Evolutionary conservation across 1,140 invertebrate genomes (phyloP), one percentile per base, ranked within the genome.

Genomic region (Capitella teleta): DNA sequence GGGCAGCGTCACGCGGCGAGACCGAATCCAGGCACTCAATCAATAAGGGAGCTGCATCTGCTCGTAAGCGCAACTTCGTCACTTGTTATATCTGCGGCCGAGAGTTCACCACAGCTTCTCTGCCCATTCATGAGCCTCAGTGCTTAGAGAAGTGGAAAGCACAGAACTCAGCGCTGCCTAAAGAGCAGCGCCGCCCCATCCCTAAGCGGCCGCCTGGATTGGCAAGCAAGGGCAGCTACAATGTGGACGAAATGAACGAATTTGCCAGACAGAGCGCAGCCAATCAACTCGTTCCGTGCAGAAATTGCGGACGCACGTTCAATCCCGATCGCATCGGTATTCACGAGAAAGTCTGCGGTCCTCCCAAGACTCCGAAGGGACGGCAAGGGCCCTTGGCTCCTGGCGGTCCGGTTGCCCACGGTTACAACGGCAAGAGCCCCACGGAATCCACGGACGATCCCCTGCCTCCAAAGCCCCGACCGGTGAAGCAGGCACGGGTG

Each of bases 41-140:
- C 25, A 32, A 21, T 19, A 28, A 28, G 14, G 28, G 21, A 21
- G 24, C 21, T 18, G 28, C 4, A 23, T 24, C 18, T 16, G 6
- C 5, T 4, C 36, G 51, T 19, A 14, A 34, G 25, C 40, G 41
- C 6, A 43, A 45, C n/a, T 51, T 63, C 16, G 57, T 69, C 5
- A 54, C 72, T 12, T 74, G 72, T 53, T 74, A 74, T 46, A 72
- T 74, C 41, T 74, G 72, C 65, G 64, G 70, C 14, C 56, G 73
- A 56, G 63, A 72, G 54, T 51, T 51, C 28, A 51, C 49, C 1
- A 19, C 6, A 18, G 49, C 50, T 10, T 83, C 81, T 30, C 79
- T 87, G 47, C 67, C 67, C 16, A 85, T 86, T 49, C 85, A 87
- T 67, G 82, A 85, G 60, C 82, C 83, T 1, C 81, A 86, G 56